Base-by-base conservation (phyloP, 1,140 invertebrate species). In the Armadillidium nasatum region DNA sequence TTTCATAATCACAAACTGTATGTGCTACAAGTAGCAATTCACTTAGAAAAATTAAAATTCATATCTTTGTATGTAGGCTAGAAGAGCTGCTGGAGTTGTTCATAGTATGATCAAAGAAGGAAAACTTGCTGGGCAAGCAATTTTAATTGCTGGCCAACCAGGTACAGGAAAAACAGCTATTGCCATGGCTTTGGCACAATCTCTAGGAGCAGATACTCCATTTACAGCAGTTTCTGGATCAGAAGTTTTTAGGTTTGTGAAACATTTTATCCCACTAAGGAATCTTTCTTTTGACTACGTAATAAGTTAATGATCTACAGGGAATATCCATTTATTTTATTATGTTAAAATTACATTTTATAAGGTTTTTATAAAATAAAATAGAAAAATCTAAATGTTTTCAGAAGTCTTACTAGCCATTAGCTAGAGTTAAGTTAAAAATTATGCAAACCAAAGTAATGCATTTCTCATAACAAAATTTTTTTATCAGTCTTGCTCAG, bases 101-200 rank as follows among this genome's bases (percentile, higher is more conserved):
- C 85, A 97, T 15, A 94, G 97, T 87, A 99, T 99, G 96, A 97
- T 99, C 75, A 93, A 95, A 86, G 97, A 99, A 84, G 95, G 94
- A 19, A 96, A 97, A 87, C 98, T 99, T 84, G 96, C 97, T 74
- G 98, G 98, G 0, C 86, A 97, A 83, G 96, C 96, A n/a, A 88
- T 99, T 69, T 85, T 99, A 6, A 87, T 99, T 70, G 96, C 97
- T 23, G 98, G 98, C 21, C 95, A 97, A 84, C 97, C 98, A 15
- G 96, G 96, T 19, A 97, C 95, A 21, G 96, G 97, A 9, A 99
- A 99, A 87, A 99, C 96, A 7, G 96, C 96, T 0, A 96, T 99
- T 73, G 97, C 97, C 0, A 97, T 97, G 89, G 97, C 91, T 9
- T 89, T 99, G 83, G 95, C 97, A 0, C 94, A 98, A 83, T 93